phyloP scores from a whole-genome alignment of 2,888 invertebrate species.

The Brachyopa scutellaris region DNA sequence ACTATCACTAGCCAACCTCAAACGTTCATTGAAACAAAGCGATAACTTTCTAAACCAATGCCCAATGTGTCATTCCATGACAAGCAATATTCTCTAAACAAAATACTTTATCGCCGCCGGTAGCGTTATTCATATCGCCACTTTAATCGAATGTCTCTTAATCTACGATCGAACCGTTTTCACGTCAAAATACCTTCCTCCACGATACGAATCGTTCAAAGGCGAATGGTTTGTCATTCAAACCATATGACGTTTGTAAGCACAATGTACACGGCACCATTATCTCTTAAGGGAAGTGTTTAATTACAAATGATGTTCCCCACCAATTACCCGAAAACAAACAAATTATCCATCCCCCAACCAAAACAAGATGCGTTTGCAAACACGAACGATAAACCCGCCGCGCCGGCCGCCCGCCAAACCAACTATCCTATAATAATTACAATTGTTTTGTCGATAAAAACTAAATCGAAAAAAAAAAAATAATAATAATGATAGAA shows the following conservation, averaged over 20 bases:
- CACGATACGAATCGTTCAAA: conserved; percentile 14
- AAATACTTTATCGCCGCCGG: conserved; percentile 16
- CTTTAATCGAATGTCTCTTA: conserved; percentile 16
- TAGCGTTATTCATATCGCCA: conserved; percentile 10
- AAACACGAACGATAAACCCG: not conserved
- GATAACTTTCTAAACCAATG: conserved; percentile 5
- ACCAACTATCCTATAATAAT: conserved; percentile 37
- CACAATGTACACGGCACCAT: not conserved
- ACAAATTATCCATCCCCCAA: conserved; percentile 10
- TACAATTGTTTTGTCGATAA: conserved; percentile 49
- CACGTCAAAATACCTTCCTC: not conserved
- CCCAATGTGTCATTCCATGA: conserved; percentile 5
- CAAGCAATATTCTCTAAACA: conserved; percentile 20
- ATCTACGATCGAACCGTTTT: not conserved
- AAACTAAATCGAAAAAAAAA: conserved; percentile 27
- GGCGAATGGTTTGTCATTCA: not conserved
- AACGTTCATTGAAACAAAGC: conserved; percentile 2
- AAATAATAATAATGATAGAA: conserved; percentile 37
- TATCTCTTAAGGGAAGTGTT: conserved; percentile 41
- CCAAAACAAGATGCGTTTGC: conserved; percentile 15
- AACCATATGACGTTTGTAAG: not conserved
- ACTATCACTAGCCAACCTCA: not conserved
- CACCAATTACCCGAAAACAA: conserved; percentile 29
- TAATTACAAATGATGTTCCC: conserved; percentile 35
- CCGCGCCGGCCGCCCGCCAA: not conserved